Percentiles rank a stretch among this genome's conserved stretches.
These are phyloP conservation scores for Gorilla gorilla DNA, from an alignment of 2,113 vertebrate genomes.

Conservation along the genomic window DNA sequence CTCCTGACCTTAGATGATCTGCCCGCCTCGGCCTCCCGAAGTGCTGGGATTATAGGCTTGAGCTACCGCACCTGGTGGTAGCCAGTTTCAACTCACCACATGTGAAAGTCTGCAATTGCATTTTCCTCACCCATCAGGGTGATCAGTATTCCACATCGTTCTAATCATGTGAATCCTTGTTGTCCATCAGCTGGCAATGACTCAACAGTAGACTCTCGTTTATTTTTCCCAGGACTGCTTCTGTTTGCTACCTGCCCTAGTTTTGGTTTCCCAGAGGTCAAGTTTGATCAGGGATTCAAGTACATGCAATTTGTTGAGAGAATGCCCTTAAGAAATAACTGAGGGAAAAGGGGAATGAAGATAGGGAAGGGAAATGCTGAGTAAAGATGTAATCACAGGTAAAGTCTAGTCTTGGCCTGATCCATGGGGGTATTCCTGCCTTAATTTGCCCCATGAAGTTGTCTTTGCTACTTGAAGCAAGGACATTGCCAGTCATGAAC, in stretches of 20 bases:
- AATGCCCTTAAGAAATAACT: background rate
- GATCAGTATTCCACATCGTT: background rate
- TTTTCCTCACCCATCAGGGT: background rate
- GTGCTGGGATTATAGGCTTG: no score
- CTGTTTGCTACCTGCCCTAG: background rate
- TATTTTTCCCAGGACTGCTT: background rate
- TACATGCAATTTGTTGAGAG: background rate
- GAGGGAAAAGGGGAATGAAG: background rate
- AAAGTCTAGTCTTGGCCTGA: background rate
- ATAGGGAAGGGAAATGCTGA: background rate
- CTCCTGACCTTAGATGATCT: no score
- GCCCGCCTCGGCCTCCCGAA: no score
- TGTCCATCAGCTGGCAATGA: background rate
- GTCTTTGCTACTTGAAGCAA: background rate
- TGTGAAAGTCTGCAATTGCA: background rate
- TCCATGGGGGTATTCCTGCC: background rate
- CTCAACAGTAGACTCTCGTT: background rate
- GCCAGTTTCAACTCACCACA: background rate
- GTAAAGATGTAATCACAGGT: background rate
- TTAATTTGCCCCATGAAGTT: background rate
- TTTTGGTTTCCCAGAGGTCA: background rate
- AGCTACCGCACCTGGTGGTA: background rate
- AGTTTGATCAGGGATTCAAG: background rate
- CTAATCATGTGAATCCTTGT: background rate
- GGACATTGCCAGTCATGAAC: background rate